A percentile compares a stretch with the other conserved stretches of the same genome.
phyloP scores from a whole-genome alignment of 2,888 invertebrate genomes.

The Xylophagus ater region DNA sequence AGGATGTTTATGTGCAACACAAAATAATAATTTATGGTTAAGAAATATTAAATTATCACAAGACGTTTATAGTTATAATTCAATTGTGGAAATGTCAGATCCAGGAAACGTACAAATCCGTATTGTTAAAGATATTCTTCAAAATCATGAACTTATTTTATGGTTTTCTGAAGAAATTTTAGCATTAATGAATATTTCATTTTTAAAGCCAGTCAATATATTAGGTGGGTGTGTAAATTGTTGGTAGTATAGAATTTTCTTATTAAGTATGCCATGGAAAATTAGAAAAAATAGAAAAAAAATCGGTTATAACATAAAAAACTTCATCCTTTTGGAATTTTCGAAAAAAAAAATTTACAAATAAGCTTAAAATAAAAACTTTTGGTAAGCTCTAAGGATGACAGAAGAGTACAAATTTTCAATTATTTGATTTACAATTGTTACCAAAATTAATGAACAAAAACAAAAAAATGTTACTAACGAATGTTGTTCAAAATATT shows the following conservation, averaged over 20 bases:
- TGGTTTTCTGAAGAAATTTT: conserved; percentile 76
- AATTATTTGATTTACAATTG: too few species aligned
- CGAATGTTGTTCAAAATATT: too few species aligned
- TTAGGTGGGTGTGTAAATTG: conserved; percentile 49
- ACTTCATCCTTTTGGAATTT: too few species aligned
- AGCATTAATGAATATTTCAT: conserved; percentile 63
- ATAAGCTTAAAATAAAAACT: too few species aligned
- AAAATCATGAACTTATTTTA: conserved; percentile 59
- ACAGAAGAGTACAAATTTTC: too few species aligned
- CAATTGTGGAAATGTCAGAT: conserved; percentile 28
- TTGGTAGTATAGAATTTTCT: neutral
- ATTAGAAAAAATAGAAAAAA: too few species aligned
- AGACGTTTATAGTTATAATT: conserved; percentile 48
- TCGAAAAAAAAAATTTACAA: too few species aligned
- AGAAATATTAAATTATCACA: conserved; percentile 42
- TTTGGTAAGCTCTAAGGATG: too few species aligned
- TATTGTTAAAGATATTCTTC: conserved; percentile 38
- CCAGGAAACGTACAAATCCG: conserved; percentile 31
- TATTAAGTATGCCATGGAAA: too few species aligned
- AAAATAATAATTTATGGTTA: conserved; percentile 23
- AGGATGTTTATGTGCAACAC: conserved; percentile 5
- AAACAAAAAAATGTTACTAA: too few species aligned
- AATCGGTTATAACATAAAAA: too few species aligned
- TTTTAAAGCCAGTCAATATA: conserved; percentile 67
- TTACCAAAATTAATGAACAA: too few species aligned